phyloP scores from a whole-genome alignment of 2,113 vertebrate genomes.

The Grammomys dolichurus region DNA sequence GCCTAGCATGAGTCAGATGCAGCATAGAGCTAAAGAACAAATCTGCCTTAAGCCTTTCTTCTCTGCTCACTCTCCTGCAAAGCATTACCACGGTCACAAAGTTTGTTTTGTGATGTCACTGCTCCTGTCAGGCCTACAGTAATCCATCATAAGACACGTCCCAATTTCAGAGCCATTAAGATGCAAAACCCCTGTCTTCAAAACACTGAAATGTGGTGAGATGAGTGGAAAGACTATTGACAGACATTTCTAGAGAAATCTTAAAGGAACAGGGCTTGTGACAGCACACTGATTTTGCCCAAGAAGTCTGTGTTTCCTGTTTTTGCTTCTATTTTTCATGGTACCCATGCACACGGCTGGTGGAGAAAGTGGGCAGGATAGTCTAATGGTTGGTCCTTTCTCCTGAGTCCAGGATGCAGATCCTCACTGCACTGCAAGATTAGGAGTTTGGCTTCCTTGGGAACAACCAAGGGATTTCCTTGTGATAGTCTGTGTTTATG shows the following conservation, averaged over 20 bases:
- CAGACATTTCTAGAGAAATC: conserved; percentile 80
- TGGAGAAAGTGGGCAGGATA: conserved; percentile 77
- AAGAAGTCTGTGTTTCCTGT: not conserved
- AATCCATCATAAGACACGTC: not conserved
- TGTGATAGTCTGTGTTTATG: conserved; percentile 73
- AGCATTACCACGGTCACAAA: not conserved
- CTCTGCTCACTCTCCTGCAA: not conserved
- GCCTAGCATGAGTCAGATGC: not conserved
- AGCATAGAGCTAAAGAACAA: not conserved
- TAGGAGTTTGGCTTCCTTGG: not conserved
- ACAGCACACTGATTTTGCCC: not conserved
- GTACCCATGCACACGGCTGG: conserved; percentile 71
- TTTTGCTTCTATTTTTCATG: conserved; percentile 80
- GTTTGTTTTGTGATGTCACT: not conserved
- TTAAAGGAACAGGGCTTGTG: not conserved
- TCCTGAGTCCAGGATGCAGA: not conserved
- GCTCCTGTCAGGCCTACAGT: not conserved
- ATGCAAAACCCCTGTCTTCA: conserved; percentile 56
- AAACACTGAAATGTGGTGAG: conserved; percentile 80
- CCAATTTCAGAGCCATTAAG: conserved; percentile 1
- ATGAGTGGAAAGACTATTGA: conserved; percentile 81
- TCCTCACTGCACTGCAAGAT: too few species aligned
- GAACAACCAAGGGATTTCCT: conserved; percentile 64
- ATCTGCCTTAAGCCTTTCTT: not conserved
- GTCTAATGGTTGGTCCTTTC: conserved; percentile 80